Conservation (phyloP, 2,888 invertebrate species). For the Chymomyza procnemis region DNA sequence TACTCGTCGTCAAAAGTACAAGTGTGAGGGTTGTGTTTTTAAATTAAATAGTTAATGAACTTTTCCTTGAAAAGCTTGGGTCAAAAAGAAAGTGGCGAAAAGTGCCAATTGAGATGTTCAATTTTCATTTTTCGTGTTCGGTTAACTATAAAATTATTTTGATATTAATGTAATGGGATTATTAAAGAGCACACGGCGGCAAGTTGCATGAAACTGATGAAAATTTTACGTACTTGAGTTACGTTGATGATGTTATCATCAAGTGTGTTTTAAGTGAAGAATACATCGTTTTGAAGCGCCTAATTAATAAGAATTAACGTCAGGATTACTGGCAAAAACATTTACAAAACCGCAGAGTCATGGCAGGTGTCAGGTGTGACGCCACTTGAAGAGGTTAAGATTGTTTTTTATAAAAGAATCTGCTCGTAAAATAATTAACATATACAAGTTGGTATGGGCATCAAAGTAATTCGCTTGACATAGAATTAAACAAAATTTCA, state of each 20-base stretch:
- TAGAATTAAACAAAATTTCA: background rate
- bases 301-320: background rate
- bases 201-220: background rate
- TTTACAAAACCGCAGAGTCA: background rate
- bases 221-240: too few species aligned
- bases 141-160: background rate
- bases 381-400: background rate
- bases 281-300: background rate
- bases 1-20: background rate
- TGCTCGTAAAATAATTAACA: too few species aligned
- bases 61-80: background rate
- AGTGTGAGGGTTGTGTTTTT: background rate
- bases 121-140: background rate
- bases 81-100: too few species aligned
- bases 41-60: background rate
- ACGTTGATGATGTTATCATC: too few species aligned
- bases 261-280: background rate
- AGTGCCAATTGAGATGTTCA: background rate
- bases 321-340: background rate
- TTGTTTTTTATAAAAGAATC: background rate
- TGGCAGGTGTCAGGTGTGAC: background rate
- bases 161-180: background rate
- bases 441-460: too few species aligned
- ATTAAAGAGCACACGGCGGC: background rate
- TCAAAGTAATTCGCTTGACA: background rate